Evolutionary conservation across 1,140 invertebrate genomes (phyloP).

Genomic region (Ceratitis capitata): DNA sequence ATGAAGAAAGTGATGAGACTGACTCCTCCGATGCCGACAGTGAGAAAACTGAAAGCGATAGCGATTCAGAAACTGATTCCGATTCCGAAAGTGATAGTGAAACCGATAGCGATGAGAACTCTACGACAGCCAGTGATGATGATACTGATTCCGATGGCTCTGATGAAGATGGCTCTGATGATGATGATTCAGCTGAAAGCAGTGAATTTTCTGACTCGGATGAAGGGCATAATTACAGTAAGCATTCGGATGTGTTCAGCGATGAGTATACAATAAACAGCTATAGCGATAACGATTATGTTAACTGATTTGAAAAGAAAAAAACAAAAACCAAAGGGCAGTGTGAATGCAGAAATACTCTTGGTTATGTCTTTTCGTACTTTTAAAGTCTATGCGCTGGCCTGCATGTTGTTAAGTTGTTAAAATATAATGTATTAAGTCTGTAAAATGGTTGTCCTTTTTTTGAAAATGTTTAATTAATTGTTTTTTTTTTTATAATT

Average conservation of each 20-base stretch:
- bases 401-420: neutral
- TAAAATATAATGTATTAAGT: neutral
- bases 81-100: neutral
- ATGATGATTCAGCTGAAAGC: neutral
- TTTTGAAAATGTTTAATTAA: neutral
- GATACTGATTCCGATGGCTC: neutral
- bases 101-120: neutral
- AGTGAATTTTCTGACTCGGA: neutral
- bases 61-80: neutral
- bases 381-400: too few species aligned
- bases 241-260: neutral
- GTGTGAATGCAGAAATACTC: neutral
- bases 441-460: neutral
- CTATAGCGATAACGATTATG: neutral
- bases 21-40: neutral
- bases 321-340: neutral
- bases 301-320: too few species aligned
- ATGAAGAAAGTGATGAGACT: neutral
- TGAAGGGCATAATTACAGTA: neutral
- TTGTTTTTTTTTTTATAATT: neutral
- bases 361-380: neutral
- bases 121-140: conserved; percentile 10
- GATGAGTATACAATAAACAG: conserved; percentile 18
- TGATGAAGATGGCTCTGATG: neutral
- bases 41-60: neutral